A percentile compares a stretch with the other conserved stretches of the same genome.
These are phyloP conservation scores for Rhadina sibilatrix DNA, from an alignment of 2,113 vertebrate species.

Conservation along the genomic window DNA sequence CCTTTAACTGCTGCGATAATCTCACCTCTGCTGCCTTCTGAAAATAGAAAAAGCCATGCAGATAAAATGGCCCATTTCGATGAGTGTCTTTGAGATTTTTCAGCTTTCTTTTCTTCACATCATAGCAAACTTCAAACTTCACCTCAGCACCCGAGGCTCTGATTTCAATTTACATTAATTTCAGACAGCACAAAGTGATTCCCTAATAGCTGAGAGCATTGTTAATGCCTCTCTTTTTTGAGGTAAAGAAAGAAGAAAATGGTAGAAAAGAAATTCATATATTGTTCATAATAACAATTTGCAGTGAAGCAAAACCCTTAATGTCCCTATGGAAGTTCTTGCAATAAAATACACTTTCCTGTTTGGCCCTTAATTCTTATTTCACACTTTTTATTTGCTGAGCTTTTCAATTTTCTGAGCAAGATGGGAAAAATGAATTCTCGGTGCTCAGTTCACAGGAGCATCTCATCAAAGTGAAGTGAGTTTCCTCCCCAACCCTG, in stretches of 20 bases:
- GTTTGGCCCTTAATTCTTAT: conserved; percentile 11
- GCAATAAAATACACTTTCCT: not conserved
- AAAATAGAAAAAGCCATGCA: not conserved
- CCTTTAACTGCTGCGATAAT: not conserved
- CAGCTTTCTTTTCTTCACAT: not conserved
- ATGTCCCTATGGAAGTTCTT: not conserved
- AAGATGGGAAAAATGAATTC: not conserved
- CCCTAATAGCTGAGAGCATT: not conserved
- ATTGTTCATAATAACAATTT: not conserved
- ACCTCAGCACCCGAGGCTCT: not conserved
- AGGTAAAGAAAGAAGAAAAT: conserved; percentile 7
- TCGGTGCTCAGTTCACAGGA: not conserved
- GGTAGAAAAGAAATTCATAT: not conserved
- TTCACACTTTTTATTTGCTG: conserved; percentile 12
- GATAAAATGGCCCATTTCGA: not conserved
- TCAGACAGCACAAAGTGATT: not conserved
- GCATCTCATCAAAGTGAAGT: not conserved
- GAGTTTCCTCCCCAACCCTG: not conserved
- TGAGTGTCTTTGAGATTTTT: not conserved
- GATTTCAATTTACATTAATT: conserved; percentile 45
- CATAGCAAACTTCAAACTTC: conserved; percentile 14
- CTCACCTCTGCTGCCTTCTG: not conserved
- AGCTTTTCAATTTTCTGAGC: conserved; percentile 19
- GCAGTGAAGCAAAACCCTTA: not conserved
- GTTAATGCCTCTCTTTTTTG: not conserved